phyloP scores from a whole-genome alignment of 1,140 invertebrate genomes.

The Caenorhabditis latens region DNA sequence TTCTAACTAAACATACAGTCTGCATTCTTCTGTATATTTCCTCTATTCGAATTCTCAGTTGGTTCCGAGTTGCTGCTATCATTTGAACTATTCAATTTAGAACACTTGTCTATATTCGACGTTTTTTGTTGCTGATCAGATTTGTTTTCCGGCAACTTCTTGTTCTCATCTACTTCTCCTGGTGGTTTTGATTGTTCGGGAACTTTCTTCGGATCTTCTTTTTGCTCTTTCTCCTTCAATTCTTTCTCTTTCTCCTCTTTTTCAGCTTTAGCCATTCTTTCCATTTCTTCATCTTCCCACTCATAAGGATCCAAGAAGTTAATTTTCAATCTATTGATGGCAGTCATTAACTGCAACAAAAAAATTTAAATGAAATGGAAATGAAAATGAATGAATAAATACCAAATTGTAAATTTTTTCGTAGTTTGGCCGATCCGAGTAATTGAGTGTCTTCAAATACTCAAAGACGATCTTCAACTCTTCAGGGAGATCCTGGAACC shows the following conservation, averaged over 20 bases:
- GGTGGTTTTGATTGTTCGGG: neutral
- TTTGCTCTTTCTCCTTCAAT: slow-evolving; percentile 9
- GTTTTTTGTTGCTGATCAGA: slow-evolving; percentile 6
- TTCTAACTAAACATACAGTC: neutral
- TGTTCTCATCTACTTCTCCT: slow-evolving; percentile 9
- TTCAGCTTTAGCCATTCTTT: slow-evolving; percentile 24
- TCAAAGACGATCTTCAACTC: slow-evolving; percentile 33
- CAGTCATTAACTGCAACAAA: neutral
- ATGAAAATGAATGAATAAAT: neutral
- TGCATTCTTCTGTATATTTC: neutral
- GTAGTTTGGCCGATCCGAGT: slow-evolving; percentile 16
- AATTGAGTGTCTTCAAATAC: slow-evolving; percentile 5
- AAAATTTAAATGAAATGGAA: too few relatives aligned
- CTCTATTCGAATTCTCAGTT: neutral
- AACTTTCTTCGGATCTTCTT: slow-evolving; percentile 31
- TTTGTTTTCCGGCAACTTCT: slow-evolving; percentile 5
- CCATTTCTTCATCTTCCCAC: slow-evolving; percentile 43
- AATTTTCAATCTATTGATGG: slow-evolving; percentile 43
- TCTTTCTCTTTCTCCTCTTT: slow-evolving; percentile 21
- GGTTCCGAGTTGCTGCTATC: slow-evolving; percentile 10
- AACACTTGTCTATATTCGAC: neutral
- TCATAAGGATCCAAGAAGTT: slow-evolving; percentile 38
- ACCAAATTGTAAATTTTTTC: slow-evolving; percentile 47
- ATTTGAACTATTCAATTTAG: slow-evolving; percentile 1
- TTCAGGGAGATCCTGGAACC: neutral